Percentiles rank a stretch among this genome's conserved stretches.
These are phyloP conservation scores for Venustoraphidia nigricollis DNA, from an alignment of 2,888 invertebrate species.

Conservation along the genomic window DNA sequence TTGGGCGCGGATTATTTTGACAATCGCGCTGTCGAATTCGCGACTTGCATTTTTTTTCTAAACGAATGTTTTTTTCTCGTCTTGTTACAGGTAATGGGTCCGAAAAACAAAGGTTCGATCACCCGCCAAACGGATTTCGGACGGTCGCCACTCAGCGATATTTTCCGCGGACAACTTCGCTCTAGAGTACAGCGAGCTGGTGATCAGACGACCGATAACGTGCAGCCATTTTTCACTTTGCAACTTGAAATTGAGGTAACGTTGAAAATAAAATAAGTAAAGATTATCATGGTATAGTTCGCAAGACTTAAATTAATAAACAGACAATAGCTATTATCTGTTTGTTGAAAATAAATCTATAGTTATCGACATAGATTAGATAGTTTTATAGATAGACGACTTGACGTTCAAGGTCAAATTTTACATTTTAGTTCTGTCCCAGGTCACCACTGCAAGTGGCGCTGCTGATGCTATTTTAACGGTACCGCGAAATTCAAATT, in stretches of 20 bases:
- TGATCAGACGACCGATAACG: slow-evolving; percentile 71
- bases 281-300: no score
- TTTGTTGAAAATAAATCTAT: no score
- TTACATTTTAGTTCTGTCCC: no score
- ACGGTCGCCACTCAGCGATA: slow-evolving; percentile 79
- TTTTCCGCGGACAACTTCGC: slow-evolving; percentile 83
- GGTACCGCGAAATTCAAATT: no score
- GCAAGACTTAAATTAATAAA: no score
- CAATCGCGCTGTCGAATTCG: background rate
- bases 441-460: no score
- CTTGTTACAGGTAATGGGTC: slow-evolving; percentile 55
- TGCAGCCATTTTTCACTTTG: slow-evolving; percentile 91
- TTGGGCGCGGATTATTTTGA: background rate
- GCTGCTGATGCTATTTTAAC: no score
- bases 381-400: no score
- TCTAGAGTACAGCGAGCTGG: slow-evolving; percentile 63
- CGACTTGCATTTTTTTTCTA: background rate
- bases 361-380: no score
- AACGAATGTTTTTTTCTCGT: background rate
- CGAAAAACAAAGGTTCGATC: slow-evolving; percentile 74
- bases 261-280: background rate
- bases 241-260: slow-evolving; percentile 87
- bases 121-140: slow-evolving; percentile 71
- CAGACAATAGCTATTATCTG: no score
- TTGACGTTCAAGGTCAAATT: no score